These are phyloP conservation scores for Sisor rabdophorus DNA, from an alignment of 2,113 vertebrate species.

Conservation along the genomic window DNA sequence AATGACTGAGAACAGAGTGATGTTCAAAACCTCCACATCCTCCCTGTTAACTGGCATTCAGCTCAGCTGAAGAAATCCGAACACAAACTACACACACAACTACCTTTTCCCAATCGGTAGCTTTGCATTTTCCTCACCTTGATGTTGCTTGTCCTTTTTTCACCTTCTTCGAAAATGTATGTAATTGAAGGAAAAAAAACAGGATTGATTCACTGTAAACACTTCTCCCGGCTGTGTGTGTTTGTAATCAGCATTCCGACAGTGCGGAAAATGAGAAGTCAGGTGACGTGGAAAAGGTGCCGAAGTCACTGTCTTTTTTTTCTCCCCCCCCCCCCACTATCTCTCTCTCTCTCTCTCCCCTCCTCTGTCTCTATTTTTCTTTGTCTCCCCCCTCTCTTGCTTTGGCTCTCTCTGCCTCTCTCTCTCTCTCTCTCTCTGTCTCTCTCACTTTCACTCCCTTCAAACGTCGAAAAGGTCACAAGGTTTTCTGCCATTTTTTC, in stretches of 20 bases:
- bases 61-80: background rate
- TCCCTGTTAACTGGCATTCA: background rate
- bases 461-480: slow-evolving; percentile 18
- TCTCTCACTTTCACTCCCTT: too few species aligned
- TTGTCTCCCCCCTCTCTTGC: too few species aligned
- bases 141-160: slow-evolving; percentile 2
- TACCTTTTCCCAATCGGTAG: background rate
- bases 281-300: slow-evolving; percentile 35
- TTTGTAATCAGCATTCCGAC: slow-evolving; percentile 17
- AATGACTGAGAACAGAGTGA: too few species aligned
- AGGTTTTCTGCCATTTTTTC: slow-evolving; percentile 14
- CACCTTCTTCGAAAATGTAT: background rate
- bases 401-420: too few species aligned
- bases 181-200: background rate
- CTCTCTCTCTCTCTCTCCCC: too few species aligned
- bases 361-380: too few species aligned
- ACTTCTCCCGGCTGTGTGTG: slow-evolving; percentile 10
- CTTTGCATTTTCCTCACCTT: background rate
- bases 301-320: background rate
- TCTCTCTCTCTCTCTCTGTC: too few species aligned
- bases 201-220: slow-evolving; percentile 5
- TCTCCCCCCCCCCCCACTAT: too few species aligned
- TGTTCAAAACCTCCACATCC: too few species aligned
- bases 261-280: slow-evolving; percentile 13
- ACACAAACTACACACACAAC: background rate